Evolutionary conservation across 1,140 invertebrate genomes (phyloP).

Genomic region (Musca domestica): DNA sequence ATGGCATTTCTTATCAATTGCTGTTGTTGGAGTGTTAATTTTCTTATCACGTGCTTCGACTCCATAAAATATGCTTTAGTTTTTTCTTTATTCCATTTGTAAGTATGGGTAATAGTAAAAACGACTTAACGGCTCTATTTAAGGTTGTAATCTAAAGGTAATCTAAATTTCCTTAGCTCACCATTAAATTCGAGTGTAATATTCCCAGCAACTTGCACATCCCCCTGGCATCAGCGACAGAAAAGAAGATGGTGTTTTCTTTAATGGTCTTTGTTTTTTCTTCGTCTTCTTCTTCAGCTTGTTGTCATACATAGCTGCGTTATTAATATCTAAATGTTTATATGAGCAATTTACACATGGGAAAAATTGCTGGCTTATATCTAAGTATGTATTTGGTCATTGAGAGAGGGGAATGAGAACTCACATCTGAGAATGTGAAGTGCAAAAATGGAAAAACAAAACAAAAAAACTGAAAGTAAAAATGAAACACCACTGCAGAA

Average conservation of each 20-base stretch:
- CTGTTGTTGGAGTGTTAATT: conserved; percentile 10
- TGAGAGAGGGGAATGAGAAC: too few species aligned
- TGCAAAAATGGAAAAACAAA: too few species aligned
- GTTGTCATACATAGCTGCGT: background rate
- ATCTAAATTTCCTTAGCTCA: conserved; percentile 7
- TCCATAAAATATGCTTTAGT: conserved; percentile 13
- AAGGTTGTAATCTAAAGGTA: conserved; percentile 17
- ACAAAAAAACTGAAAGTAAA: too few species aligned
- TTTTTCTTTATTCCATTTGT: background rate
- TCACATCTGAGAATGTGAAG: too few species aligned
- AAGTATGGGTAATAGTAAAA: background rate
- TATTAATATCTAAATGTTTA: too few species aligned
- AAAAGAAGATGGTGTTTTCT: background rate
- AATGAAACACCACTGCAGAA: conserved; percentile 1
- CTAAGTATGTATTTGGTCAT: background rate
- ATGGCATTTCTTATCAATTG: too few species aligned
- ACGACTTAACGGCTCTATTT: conserved; percentile 10
- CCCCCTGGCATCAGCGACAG: background rate
- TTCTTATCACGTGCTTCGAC: conserved; percentile 16
- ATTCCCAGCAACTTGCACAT: background rate
- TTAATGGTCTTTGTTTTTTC: background rate
- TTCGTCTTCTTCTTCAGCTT: background rate
- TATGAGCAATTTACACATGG: background rate
- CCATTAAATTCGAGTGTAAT: background rate
- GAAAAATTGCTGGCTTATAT: background rate